Conservation (phyloP, 2,113 vertebrate species). For the Percopsis transmontana region DNA sequence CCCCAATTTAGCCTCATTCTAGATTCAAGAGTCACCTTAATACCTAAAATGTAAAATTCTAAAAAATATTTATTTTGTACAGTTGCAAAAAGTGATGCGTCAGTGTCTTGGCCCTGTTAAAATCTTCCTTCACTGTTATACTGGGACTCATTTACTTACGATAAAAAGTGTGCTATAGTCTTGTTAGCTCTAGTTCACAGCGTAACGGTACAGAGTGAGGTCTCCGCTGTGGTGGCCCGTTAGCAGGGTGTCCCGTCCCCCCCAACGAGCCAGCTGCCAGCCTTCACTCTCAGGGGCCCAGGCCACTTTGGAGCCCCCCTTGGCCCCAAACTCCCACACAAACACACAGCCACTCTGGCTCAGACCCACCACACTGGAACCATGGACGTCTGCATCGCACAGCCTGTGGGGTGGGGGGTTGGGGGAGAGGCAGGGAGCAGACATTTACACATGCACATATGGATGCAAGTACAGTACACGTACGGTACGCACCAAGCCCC, state of each 20-base stretch:
- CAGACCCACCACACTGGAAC: slow-evolving; percentile 48
- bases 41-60: no score
- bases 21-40: no score
- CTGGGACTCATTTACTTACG: no score
- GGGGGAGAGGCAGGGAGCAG: not conserved
- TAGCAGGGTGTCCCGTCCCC: slow-evolving; percentile 35
- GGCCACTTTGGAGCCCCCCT: not conserved
- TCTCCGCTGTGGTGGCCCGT: slow-evolving; percentile 66
- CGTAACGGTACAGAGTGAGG: slow-evolving; percentile 50
- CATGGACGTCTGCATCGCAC: slow-evolving; percentile 44
- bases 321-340: slow-evolving; percentile 55
- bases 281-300: slow-evolving; percentile 40
- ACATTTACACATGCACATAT: not conserved
- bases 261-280: slow-evolving; percentile 71
- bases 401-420: slow-evolving; percentile 42
- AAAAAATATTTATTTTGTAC: no score
- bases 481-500: no score
- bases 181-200: not conserved
- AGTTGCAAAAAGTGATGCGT: no score
- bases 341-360: slow-evolving; percentile 59
- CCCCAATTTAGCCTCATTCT: no score
- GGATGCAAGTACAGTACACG: no score
- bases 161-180: not conserved
- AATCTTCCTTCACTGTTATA: no score
- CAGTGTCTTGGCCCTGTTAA: no score